phyloP scores from a whole-genome alignment of 1,140 invertebrate genomes.

The Drosophila persimilis region DNA sequence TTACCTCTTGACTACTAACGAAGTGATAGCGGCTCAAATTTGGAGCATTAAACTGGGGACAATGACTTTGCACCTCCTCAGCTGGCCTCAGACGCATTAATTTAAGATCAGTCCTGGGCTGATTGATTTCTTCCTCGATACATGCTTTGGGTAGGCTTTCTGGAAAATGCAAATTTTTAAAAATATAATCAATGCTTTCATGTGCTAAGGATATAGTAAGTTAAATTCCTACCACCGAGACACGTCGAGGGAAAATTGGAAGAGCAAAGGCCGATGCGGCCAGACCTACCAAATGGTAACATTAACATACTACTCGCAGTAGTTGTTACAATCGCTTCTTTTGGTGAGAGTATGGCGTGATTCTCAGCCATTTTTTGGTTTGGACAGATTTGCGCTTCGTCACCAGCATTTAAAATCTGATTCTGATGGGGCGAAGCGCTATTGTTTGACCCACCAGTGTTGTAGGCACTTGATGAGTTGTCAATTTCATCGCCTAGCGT shows the following conservation, averaged over 20 bases:
- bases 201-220: neutral
- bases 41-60: slow-evolving; percentile 83
- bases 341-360: slow-evolving; percentile 17
- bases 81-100: slow-evolving; percentile 21
- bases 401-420: slow-evolving; percentile 18
- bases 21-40: slow-evolving; percentile 86
- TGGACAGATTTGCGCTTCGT: slow-evolving; percentile 9
- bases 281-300: slow-evolving; percentile 55
- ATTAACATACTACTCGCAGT: slow-evolving; percentile 49
- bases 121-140: slow-evolving; percentile 17
- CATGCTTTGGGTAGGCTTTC: slow-evolving; percentile 11
- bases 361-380: neutral
- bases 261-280: slow-evolving; percentile 45
- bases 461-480: slow-evolving; percentile 90
- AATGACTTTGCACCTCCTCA: slow-evolving; percentile 46
- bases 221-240: slow-evolving; percentile 20
- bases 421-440: slow-evolving; percentile 85
- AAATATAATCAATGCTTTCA: neutral
- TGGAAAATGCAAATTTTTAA: neutral
- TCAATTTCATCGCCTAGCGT: slow-evolving; percentile 85
- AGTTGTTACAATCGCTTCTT: slow-evolving; percentile 23
- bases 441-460: slow-evolving; percentile 90
- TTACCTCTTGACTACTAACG: slow-evolving; percentile 85
- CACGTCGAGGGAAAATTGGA: slow-evolving; percentile 17
- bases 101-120: slow-evolving; percentile 29